These are phyloP conservation scores for Acheta domesticus DNA, from an alignment of 2,888 invertebrate genomes.

Conservation along the genomic window DNA sequence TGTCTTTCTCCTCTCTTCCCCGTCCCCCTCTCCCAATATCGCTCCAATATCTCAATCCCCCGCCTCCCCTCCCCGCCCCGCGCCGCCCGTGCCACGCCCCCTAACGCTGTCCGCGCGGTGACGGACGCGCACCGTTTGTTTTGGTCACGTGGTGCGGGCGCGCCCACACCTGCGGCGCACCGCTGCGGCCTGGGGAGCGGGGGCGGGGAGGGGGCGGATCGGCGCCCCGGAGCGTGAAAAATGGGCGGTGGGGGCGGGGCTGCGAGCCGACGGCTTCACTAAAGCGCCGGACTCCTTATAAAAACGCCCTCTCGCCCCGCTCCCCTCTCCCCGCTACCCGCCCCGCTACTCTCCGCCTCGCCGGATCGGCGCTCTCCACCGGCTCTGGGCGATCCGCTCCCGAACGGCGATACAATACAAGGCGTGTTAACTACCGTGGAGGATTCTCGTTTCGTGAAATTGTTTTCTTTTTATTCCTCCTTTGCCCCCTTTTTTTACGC, in stretches of 20 bases:
- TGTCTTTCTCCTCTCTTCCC: no score
- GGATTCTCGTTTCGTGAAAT: neutral
- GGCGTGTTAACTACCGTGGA: neutral
- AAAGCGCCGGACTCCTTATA: neutral
- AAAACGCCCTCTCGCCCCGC: neutral
- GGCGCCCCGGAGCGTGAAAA: constrained; percentile 4
- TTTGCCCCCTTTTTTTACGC: neutral
- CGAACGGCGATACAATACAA: neutral
- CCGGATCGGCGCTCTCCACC: neutral
- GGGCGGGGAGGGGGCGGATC: neutral
- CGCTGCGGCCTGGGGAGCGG: neutral
- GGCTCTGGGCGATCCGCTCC: neutral
- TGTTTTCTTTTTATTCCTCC: constrained; percentile 6
- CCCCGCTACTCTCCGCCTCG: no score
- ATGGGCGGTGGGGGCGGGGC: neutral
- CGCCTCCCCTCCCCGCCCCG: no score
- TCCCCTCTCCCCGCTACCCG: no score
- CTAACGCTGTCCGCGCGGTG: neutral
- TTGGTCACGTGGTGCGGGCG: neutral
- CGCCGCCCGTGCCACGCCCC: no score
- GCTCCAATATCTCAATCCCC: no score
- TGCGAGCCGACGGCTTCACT: neutral
- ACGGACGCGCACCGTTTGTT: neutral
- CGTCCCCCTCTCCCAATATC: no score
- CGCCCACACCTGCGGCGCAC: neutral